A percentile compares a stretch with the other conserved stretches of the same genome.
Conservation (phyloP, 2,797 vertebrate genomes). For the Sparidentex hasta region DNA sequence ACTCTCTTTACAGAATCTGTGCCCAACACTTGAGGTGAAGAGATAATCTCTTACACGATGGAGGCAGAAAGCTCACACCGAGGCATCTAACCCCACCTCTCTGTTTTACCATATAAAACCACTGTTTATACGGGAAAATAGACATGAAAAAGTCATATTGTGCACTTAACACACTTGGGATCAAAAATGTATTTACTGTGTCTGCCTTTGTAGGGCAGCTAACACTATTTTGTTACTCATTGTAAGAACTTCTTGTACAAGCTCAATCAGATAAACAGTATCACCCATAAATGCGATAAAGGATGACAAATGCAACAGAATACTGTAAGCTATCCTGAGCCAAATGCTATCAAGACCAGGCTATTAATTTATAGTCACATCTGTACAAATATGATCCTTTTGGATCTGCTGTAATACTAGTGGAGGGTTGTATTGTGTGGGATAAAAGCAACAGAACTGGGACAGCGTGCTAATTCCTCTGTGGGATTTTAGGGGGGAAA, state of each 20-base stretch:
- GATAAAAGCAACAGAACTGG: constrained; percentile 64
- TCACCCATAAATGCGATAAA: background rate
- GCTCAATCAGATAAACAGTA: constrained; percentile 9
- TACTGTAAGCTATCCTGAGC: background rate
- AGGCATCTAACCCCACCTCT: background rate
- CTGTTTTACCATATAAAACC: background rate
- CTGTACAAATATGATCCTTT: constrained; percentile 30
- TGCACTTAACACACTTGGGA: background rate
- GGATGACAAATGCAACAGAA: constrained; percentile 14
- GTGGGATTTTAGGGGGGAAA: constrained; percentile 45
- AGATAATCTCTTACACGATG: background rate
- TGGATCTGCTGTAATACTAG: constrained; percentile 38
- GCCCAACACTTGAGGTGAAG: background rate
- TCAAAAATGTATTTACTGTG: background rate
- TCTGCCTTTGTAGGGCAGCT: background rate
- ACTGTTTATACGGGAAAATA: background rate
- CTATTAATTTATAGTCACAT: constrained; percentile 30
- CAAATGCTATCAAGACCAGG: background rate
- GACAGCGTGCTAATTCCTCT: constrained; percentile 58
- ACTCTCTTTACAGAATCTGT: background rate
- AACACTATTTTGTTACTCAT: background rate
- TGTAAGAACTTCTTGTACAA: background rate
- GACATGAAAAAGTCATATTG: background rate
- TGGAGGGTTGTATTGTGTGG: constrained; percentile 24
- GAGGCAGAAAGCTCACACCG: background rate